A percentile compares a stretch with the other conserved stretches of the same genome.
Conservation (phyloP, 2,113 vertebrate species). For the Tachysurus vachellii region DNA sequence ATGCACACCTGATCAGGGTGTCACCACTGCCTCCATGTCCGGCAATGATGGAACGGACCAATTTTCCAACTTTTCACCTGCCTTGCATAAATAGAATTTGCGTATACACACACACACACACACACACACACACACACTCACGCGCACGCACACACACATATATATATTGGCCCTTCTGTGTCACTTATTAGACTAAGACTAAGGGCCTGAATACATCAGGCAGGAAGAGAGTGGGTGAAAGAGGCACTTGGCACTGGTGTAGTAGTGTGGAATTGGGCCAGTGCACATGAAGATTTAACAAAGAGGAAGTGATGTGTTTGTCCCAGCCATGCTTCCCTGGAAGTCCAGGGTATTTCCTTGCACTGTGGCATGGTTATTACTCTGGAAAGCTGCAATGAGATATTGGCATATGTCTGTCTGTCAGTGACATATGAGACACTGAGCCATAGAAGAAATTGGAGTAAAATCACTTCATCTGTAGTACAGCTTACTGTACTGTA, state of each 20-base stretch:
- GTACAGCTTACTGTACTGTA: no score
- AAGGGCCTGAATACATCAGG: conserved; percentile 69
- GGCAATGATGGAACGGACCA: conserved; percentile 91
- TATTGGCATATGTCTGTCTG: conserved; percentile 41
- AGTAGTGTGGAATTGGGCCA: conserved; percentile 51
- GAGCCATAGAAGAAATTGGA: conserved; percentile 40
- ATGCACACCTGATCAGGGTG: conserved; percentile 95
- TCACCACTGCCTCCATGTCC: conserved; percentile 84
- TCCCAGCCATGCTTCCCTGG: conserved; percentile 39
- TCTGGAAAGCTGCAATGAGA: conserved; percentile 32
- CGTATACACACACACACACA: conserved; percentile 49
- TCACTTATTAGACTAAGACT: conserved; percentile 68
- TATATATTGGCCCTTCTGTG: conserved; percentile 66
- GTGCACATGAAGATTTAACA: conserved; percentile 58
- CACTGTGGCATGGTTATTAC: conserved; percentile 41
- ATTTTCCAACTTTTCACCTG: conserved; percentile 89
- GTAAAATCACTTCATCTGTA: not conserved
- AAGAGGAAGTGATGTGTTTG: conserved; percentile 57
- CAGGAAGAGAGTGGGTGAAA: conserved; percentile 42
- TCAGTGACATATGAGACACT: conserved; percentile 54
- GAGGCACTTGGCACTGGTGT: conserved; percentile 45
- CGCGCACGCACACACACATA: conserved; percentile 40
- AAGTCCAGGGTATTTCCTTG: conserved; percentile 37
- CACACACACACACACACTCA: conserved; percentile 50
- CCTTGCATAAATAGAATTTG: conserved; percentile 83